Evolutionary conservation across 37 sponge, comb jelly and placozoan genomes (phyloP).

Genomic region (Chondrosia reniformis): DNA sequence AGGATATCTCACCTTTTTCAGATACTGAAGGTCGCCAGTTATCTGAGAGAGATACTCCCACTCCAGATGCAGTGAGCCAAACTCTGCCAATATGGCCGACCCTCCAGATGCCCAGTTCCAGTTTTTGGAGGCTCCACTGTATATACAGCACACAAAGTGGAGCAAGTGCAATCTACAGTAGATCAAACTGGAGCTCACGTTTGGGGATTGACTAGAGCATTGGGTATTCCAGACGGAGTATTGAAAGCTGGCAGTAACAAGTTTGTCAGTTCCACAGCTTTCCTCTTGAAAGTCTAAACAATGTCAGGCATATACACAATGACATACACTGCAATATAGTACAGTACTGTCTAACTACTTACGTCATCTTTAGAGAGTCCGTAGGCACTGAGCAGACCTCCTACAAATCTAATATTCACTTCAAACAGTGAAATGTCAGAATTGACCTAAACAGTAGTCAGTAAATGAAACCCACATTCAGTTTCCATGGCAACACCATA

Average conservation of each 20-base stretch:
- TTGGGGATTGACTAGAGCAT: constrained; percentile 57
- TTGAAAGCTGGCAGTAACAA: constrained; percentile 86
- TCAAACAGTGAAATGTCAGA: constrained; percentile 84
- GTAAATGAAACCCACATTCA: neutral
- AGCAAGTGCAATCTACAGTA: neutral
- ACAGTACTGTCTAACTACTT: constrained; percentile 1
- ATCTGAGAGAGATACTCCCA: constrained; percentile 74
- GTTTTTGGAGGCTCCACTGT: constrained; percentile 58
- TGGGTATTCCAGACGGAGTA: constrained; percentile 79
- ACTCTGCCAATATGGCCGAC: constrained; percentile 78
- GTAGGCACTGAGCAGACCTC: constrained; percentile 81
- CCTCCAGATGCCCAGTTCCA: constrained; percentile 94
- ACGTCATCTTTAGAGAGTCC: constrained; percentile 78
- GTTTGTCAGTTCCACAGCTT: constrained; percentile 70
- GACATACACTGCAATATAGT: neutral
- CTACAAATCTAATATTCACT: constrained; percentile 79
- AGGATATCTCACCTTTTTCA: constrained; percentile 76
- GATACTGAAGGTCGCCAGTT: constrained; percentile 65
- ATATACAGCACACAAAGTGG: neutral
- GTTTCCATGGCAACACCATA: neutral
- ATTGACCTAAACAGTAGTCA: constrained; percentile 35
- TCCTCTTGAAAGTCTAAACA: constrained; percentile 70
- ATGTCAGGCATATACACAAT: neutral
- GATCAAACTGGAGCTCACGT: constrained; percentile 42
- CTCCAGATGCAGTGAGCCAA: constrained; percentile 89